Evolutionary conservation across 2,888 invertebrate species (phyloP), one percentile per base, ranked within the genome.

Genomic region (Salticus scenicus): DNA sequence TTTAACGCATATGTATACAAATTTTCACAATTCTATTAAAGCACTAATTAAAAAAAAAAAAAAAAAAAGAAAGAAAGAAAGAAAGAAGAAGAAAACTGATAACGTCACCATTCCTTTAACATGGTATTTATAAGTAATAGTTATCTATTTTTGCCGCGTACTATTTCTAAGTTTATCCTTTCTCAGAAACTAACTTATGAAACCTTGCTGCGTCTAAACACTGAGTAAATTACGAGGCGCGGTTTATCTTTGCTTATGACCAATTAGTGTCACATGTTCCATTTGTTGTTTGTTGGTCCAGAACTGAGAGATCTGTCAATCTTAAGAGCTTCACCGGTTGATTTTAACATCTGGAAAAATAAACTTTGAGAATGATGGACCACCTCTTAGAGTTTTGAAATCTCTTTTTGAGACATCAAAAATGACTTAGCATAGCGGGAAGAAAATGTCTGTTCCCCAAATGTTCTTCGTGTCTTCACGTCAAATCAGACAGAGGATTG

Each of bases 301-400:
- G 42, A 57, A 24, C 4, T 24, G 24, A 57, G 57, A 5, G 57
- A 57, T 57, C 57, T 57, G 57, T 57, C 57, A 57, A 24, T 57
- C 57, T 24, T 24, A 24, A 57, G 12, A 57, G 20, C 57, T 5
- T 57, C 24, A 24, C 24, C 57, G 5, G 57, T 57, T 24, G 57
- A 1, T 12, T 57, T 1, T 24, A 24, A 57, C 79, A 80, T 80
- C 79, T 80, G 79, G 51, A 33, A 64, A 80, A 80, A 80, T 80
- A 80, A 80, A 80, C 66, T 41, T 41, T 33, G n/a, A 37, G 37
- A 30, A 64, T 24, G 64, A 42, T 14, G 28, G 66, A 73, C 79
- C 79, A 47, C 79, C 79, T 24, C 57, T 20, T 24, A 24, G 20
- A 57, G 5, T 17, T 47, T 24, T 5, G 57, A 57, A 24, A 4